These are phyloP conservation scores for Cheirogaleus medius DNA, from an alignment of 2,113 vertebrate genomes.

Conservation along the genomic window DNA sequence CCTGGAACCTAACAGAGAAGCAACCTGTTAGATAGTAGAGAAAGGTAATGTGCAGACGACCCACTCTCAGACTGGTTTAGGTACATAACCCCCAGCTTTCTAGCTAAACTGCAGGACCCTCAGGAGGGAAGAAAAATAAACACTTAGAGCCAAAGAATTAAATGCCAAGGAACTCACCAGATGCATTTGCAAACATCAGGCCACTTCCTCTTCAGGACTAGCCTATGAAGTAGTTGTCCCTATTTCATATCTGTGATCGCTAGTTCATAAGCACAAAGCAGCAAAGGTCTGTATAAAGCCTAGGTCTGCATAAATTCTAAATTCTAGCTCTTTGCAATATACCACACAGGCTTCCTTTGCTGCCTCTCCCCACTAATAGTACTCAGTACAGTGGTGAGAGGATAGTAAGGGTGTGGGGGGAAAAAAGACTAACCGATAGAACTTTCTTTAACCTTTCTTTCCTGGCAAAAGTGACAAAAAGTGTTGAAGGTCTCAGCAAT, in stretches of 20 bases:
- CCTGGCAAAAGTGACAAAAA: conserved; percentile 46
- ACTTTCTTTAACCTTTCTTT: conserved; percentile 33
- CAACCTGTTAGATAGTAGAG: conserved; percentile 50
- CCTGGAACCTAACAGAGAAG: conserved; percentile 92
- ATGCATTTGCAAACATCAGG: neutral
- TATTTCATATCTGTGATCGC: neutral
- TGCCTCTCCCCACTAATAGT: neutral
- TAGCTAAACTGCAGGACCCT: neutral
- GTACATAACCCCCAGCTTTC: neutral
- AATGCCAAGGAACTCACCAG: neutral
- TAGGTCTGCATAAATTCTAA: neutral
- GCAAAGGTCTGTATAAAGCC: neutral
- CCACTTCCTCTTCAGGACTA: neutral
- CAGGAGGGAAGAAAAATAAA: neutral
- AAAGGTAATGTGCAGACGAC: neutral
- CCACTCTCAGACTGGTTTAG: neutral
- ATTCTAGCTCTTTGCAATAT: neutral
- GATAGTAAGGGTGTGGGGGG: neutral
- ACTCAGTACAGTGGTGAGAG: neutral
- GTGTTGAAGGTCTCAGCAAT: conserved; percentile 15
- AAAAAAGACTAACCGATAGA: neutral
- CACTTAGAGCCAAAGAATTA: neutral
- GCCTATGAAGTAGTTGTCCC: neutral
- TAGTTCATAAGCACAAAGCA: neutral
- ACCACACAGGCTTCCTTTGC: neutral